A percentile compares a stretch with the other conserved stretches of the same genome.
phyloP scores from a whole-genome alignment of 2,888 invertebrate species.

The Acleris holmiana region DNA sequence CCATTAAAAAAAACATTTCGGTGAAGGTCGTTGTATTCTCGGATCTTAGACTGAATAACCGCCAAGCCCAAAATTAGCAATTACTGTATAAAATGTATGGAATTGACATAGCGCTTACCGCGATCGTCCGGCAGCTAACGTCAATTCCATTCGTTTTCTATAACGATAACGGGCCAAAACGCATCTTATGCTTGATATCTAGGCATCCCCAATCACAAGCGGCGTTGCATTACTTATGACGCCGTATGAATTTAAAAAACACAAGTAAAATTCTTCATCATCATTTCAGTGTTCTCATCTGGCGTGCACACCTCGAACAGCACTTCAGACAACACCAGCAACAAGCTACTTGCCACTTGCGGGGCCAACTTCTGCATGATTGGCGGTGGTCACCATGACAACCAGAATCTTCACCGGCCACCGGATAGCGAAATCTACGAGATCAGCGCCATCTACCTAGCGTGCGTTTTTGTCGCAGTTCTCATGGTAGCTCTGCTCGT shows the following conservation, averaged over 20 bases:
- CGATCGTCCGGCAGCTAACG: too few species aligned
- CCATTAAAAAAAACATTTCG: too few species aligned
- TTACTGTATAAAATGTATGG: too few species aligned
- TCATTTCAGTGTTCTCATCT: conserved; percentile 88
- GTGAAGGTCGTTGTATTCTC: too few species aligned
- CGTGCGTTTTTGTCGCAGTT: conserved; percentile 93
- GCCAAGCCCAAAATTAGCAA: too few species aligned
- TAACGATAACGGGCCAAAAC: too few species aligned
- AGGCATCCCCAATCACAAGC: too few species aligned
- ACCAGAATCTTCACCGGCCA: conserved; percentile 91
- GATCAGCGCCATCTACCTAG: conserved; percentile 94
- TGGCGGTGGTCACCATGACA: conserved; percentile 86
- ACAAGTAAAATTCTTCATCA: conserved; percentile 18
- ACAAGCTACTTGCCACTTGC: conserved; percentile 84
- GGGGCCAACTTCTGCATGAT: conserved; percentile 93
- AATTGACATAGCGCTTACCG: too few species aligned
- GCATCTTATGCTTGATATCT: too few species aligned
- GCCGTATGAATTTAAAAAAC: not conserved
- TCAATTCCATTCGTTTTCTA: too few species aligned
- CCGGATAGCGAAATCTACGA: conserved; percentile 94
- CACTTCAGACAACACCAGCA: conserved; percentile 71
- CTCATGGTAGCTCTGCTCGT: conserved; percentile 94
- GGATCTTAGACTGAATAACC: too few species aligned
- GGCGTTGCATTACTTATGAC: too few species aligned
- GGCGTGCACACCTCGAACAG: conserved; percentile 87